Evolutionary conservation across 1,140 invertebrate genomes (phyloP).

Genomic region (Cyclargus thomasi): DNA sequence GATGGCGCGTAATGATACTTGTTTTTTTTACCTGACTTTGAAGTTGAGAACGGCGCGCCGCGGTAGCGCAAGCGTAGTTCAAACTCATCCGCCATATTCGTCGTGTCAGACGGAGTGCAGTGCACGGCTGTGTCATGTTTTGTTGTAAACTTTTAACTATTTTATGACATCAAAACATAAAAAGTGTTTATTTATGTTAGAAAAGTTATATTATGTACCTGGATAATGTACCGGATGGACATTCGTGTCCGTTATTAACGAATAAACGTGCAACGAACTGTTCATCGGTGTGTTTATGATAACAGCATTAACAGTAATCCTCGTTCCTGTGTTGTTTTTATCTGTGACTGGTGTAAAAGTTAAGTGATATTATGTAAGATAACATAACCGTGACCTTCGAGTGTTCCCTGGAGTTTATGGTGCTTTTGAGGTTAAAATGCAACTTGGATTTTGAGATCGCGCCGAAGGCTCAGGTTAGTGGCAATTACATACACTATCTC

Average conservation of each 20-base stretch:
- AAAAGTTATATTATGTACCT: slow-evolving; percentile 57
- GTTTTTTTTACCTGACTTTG: slow-evolving; percentile 44
- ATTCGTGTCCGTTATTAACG: slow-evolving; percentile 58
- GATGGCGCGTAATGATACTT: background rate
- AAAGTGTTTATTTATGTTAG: slow-evolving; percentile 54
- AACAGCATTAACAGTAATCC: slow-evolving; percentile 69
- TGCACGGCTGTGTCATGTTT: slow-evolving; percentile 69
- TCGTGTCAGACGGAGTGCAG: slow-evolving; percentile 70
- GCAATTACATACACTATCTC: slow-evolving; percentile 53
- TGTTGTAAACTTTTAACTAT: slow-evolving; percentile 65
- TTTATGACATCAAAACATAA: slow-evolving; percentile 53
- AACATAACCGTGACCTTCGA: slow-evolving; percentile 70
- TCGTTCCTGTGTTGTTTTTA: slow-evolving; percentile 64
- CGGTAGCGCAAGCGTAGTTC: slow-evolving; percentile 65
- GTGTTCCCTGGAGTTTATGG: slow-evolving; percentile 56
- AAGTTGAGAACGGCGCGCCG: slow-evolving; percentile 24
- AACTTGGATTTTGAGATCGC: slow-evolving; percentile 70
- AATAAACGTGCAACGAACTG: slow-evolving; percentile 70
- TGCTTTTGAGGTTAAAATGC: slow-evolving; percentile 73
- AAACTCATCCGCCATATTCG: slow-evolving; percentile 73
- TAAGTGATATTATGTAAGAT: slow-evolving; percentile 67
- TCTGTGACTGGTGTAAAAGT: slow-evolving; percentile 52
- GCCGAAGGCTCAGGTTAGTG: slow-evolving; percentile 69
- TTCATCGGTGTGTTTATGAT: slow-evolving; percentile 73
- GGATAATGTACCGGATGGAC: slow-evolving; percentile 49